These are phyloP conservation scores for Astyanax mexicanus DNA, from an alignment of 2,797 vertebrate genomes.

Conservation along the genomic window DNA sequence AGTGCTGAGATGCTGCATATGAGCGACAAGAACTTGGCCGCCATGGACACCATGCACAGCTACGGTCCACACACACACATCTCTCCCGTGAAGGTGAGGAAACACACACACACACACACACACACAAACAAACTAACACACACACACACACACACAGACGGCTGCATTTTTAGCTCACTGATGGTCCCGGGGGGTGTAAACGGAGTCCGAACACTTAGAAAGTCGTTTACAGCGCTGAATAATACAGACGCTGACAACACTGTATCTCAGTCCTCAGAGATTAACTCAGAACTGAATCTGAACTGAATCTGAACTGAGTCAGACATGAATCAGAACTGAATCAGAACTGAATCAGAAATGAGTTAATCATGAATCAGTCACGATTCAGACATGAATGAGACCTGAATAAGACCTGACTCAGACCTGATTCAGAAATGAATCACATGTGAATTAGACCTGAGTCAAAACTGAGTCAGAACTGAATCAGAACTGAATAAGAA, in stretches of 20 bases:
- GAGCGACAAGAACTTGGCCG: slow-evolving; percentile 90
- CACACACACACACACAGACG: neutral
- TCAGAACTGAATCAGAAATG: too few species aligned
- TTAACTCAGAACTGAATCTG: too few species aligned
- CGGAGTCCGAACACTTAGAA: neutral
- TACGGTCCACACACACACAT: slow-evolving; percentile 91
- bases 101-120: neutral
- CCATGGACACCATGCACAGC: slow-evolving; percentile 89
- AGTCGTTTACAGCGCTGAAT: neutral
- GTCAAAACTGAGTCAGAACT: too few species aligned
- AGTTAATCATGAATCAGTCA: too few species aligned
- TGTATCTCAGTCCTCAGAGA: too few species aligned
- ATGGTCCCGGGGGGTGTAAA: neutral
- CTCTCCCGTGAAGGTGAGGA: slow-evolving; percentile 91
- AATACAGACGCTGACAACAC: neutral
- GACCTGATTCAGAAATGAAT: too few species aligned
- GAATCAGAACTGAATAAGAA: too few species aligned
- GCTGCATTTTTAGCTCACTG: neutral
- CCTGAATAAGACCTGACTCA: too few species aligned
- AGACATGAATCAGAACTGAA: too few species aligned
- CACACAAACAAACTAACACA: slow-evolving; percentile 19
- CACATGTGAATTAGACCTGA: too few species aligned
- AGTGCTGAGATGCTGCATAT: slow-evolving; percentile 92
- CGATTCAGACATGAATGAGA: too few species aligned
- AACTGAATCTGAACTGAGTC: too few species aligned